Conservation (phyloP, 2,113 vertebrate genomes). For the Gymnogyps californianus region DNA sequence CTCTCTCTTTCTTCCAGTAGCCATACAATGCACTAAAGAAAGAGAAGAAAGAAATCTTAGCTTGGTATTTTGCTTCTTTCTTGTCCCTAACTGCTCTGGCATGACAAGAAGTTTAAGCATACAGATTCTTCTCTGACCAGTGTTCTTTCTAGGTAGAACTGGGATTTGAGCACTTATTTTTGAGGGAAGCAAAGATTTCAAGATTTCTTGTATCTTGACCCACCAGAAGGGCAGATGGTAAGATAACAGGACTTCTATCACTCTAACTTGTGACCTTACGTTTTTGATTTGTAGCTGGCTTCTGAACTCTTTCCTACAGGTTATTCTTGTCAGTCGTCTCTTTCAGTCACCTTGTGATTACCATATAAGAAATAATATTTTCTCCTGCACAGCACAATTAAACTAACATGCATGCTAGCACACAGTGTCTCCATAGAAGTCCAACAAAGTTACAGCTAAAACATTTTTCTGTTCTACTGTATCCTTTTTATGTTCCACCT, state of each 20-base stretch:
- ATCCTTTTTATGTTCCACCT: not conserved
- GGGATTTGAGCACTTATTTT: not conserved
- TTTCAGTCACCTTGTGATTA: not conserved
- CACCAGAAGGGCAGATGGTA: not conserved
- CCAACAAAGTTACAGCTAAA: not conserved
- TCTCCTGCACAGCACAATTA: not conserved
- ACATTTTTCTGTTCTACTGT: not conserved
- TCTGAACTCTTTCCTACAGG: not conserved
- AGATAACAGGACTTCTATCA: not conserved
- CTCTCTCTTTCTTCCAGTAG: not conserved
- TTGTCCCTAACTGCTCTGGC: not conserved
- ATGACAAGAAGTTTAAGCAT: not conserved
- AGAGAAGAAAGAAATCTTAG: not conserved
- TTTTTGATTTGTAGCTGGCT: not conserved
- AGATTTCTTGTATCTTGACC: not conserved
- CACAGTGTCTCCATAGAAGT: not conserved
- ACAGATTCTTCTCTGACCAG: not conserved
- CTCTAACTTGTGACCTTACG: not conserved
- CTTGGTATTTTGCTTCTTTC: not conserved
- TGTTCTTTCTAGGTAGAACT: not conserved
- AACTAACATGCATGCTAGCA: not conserved
- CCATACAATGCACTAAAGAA: not conserved
- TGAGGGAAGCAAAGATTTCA: not conserved
- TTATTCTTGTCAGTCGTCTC: not conserved
- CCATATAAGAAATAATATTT: not conserved